Conservation (phyloP, 2,797 vertebrate genomes). For the Chelonia mydas region DNA sequence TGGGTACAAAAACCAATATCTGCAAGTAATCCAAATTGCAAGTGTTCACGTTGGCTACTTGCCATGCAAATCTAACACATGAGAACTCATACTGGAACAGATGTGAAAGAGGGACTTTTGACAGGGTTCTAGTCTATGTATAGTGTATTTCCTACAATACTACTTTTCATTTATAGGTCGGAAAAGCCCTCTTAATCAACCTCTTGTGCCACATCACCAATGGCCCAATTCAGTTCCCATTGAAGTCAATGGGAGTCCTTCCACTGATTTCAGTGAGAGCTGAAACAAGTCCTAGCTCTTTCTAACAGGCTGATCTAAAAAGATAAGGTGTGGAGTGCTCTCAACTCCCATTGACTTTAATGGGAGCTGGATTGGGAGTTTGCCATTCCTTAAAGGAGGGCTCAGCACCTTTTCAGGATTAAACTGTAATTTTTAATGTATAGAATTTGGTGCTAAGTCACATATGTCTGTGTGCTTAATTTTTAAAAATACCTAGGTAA, state of each 20-base stretch:
- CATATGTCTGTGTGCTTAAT: not conserved
- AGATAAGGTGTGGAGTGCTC: not conserved
- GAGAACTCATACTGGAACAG: not conserved
- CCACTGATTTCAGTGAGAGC: not conserved
- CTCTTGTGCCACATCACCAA: not conserved
- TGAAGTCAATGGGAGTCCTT: not conserved
- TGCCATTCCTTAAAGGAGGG: not conserved
- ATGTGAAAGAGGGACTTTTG: not conserved
- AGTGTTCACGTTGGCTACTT: constrained; percentile 20
- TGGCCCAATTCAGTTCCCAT: not conserved
- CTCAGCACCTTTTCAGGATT: not conserved
- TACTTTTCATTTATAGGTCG: not conserved
- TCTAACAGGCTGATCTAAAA: not conserved
- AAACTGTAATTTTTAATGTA: not conserved
- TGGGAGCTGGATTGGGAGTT: not conserved
- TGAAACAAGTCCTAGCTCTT: not conserved
- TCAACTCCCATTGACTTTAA: not conserved
- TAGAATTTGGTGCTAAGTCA: not conserved
- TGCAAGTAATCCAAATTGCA: constrained; percentile 7
- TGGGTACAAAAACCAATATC: constrained; percentile 15
- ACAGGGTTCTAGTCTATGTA: not conserved
- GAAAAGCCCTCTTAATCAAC: not conserved
- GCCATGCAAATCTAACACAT: not conserved
- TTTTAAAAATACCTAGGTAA: not conserved
- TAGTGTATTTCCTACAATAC: not conserved